Base-by-base conservation (phyloP, 1,140 invertebrate genomes). In the Caenorhabditis briggsae region DNA sequence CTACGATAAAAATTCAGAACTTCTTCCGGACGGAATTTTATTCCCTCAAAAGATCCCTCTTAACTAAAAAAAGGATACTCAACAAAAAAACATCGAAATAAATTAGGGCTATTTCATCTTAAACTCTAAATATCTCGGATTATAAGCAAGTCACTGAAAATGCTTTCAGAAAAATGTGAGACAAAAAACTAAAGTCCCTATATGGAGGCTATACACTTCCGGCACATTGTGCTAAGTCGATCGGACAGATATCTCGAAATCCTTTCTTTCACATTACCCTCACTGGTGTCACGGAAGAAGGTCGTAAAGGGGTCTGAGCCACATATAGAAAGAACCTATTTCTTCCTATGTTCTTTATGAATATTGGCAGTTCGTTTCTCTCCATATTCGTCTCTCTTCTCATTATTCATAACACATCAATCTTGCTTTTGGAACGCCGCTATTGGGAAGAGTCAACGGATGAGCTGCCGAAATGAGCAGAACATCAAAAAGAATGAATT, bases 321-420 rank as follows among this genome's bases (percentile, higher is more conserved):
- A 78, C 9, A 78, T 50, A 23, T 9, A 25, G 65, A 46, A n/a
- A n/a, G 56, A 58, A 14, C 33, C 33, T 33, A 58, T 7, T 14
- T 70, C 41, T 70, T 9, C 46, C 20, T 8, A 18, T 46, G 46
- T 70, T 70, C 64, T 46, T 78, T 23, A 78, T 53, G 50, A 50
- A 78, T 53, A 50, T 43, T 70, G 64, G 64, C 33, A 70, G 70
- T 78, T 78, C 46, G n/a, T 11, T 25, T 9, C 50, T 9, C 25
- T 65, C 61, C 41, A 33, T 3, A 33, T 33, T 33, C 12, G 33
- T 6, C 18, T 50, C n/a, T 50, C 14, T 23, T n/a, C 70, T 78
- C 70, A 78, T 78, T 78, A 78, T 78, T 78, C 70, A 78, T 50
- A 78, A 78, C 70, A 78, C 70, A 78, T 78, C 70, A 8, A 78